A percentile compares a stretch with the other conserved stretches of the same genome.
phyloP scores from a whole-genome alignment of 2,113 vertebrate species.

The Meles meles region DNA sequence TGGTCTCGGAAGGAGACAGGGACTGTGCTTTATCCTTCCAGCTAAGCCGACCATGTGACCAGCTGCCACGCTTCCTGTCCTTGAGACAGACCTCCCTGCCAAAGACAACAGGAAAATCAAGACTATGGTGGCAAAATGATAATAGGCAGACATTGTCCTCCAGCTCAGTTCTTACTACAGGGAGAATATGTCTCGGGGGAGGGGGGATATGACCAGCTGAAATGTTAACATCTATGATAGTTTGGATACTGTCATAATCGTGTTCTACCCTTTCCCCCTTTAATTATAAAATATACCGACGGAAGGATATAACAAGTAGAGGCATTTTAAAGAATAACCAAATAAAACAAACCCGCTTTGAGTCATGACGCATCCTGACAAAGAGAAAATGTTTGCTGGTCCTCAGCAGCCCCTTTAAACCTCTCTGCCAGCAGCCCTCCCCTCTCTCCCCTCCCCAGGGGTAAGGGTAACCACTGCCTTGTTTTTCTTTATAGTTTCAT shows the following conservation, averaged over 20 bases:
- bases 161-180: neutral
- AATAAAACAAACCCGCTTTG: neutral
- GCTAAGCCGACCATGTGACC: conserved; percentile 14
- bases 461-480: neutral
- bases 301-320: neutral
- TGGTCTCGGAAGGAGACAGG: neutral
- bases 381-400: neutral
- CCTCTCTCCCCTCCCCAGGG: accelerated
- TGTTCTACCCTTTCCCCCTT: neutral
- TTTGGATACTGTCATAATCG: neutral
- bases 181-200: neutral
- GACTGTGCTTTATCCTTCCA: neutral
- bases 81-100: conserved; percentile 35
- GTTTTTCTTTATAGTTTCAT: neutral
- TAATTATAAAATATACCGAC: neutral
- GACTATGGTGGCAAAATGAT: conserved; percentile 15
- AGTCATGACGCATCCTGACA: neutral
- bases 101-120: conserved; percentile 61
- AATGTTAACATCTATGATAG: neutral
- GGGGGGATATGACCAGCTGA: neutral
- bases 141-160: neutral
- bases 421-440: neutral
- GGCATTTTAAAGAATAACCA: neutral
- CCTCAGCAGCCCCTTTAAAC: neutral
- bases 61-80: conserved; percentile 42